These are phyloP conservation scores for Tachysurus fulvidraco DNA, from an alignment of 2,113 vertebrate species.

Conservation along the genomic window DNA sequence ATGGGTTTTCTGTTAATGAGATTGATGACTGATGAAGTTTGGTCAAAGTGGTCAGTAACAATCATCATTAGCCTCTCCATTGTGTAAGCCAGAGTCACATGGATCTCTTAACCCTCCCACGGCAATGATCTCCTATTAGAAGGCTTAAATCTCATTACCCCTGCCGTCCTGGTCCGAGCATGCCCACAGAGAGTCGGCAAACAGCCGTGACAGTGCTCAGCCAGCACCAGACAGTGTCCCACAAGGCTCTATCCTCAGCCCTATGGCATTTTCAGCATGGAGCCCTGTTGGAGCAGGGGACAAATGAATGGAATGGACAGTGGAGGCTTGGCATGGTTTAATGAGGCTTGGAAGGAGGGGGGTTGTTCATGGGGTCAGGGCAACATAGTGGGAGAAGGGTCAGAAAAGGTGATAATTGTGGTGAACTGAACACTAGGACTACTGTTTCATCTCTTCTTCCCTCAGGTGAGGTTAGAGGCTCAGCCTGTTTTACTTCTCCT, in stretches of 20 bases:
- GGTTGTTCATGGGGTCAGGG: constrained; percentile 46
- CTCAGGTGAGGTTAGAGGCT: constrained; percentile 54
- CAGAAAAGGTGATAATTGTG: constrained; percentile 47
- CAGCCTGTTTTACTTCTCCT: constrained; percentile 34
- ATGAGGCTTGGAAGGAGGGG: constrained; percentile 42
- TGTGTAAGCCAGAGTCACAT: constrained; percentile 46
- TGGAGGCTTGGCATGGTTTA: constrained; percentile 53
- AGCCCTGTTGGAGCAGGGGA: constrained; percentile 67
- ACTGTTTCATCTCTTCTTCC: constrained; percentile 47
- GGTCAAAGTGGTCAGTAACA: constrained; percentile 52
- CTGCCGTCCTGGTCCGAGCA: constrained; percentile 58
- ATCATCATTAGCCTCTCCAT: constrained; percentile 54
- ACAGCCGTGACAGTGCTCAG: constrained; percentile 58
- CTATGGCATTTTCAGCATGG: constrained; percentile 59
- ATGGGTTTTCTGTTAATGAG: constrained; percentile 43
- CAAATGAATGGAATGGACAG: constrained; percentile 50
- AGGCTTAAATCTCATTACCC: constrained; percentile 63
- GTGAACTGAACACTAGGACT: constrained; percentile 48
- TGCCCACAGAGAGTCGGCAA: constrained; percentile 48
- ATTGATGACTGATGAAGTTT: constrained; percentile 45
- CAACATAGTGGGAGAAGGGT: constrained; percentile 44
- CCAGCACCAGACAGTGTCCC: constrained; percentile 68
- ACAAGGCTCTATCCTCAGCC: constrained; percentile 57
- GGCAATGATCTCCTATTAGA: constrained; percentile 63
- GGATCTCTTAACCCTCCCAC: constrained; percentile 50